phyloP scores from a whole-genome alignment of 2,797 vertebrate species.

The Bovichtus diacanthus region DNA sequence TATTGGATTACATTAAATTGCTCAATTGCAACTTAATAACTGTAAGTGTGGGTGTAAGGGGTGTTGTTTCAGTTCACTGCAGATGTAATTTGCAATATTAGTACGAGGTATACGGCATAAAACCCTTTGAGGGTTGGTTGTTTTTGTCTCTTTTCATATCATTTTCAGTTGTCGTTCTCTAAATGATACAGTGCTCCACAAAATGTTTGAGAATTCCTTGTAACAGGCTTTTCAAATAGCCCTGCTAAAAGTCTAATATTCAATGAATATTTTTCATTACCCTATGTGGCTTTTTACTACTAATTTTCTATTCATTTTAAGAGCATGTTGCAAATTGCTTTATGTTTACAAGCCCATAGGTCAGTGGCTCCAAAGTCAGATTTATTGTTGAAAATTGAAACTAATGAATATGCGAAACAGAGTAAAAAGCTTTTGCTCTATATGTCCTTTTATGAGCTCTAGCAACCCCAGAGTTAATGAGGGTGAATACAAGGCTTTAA shows the following conservation, averaged over 20 bases:
- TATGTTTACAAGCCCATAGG: conserved; percentile 81
- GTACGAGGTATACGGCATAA: background rate
- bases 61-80: conserved; percentile 27
- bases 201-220: conserved; percentile 19
- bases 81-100: conserved; percentile 20
- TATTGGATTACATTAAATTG: conserved; percentile 23
- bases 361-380: conserved; percentile 72
- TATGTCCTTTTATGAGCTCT: conserved; percentile 71
- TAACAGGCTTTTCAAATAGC: conserved; percentile 54
- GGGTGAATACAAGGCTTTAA: conserved; percentile 65
- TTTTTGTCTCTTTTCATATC: background rate
- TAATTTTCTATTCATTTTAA: conserved; percentile 81
- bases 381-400: conserved; percentile 71
- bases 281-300: conserved; percentile 78
- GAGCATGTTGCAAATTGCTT: conserved; percentile 75
- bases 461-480: conserved; percentile 74
- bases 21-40: conserved; percentile 23
- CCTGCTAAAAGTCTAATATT: conserved; percentile 65
- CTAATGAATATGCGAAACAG: conserved; percentile 74
- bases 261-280: conserved; percentile 70
- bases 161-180: conserved; percentile 11
- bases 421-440: conserved; percentile 68
- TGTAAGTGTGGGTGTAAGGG: background rate
- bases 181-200: conserved; percentile 6
- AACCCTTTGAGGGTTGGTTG: conserved; percentile 15